These are phyloP conservation scores for Acanthurus leucopareius DNA, from an alignment of 2,797 vertebrate species.

Conservation along the genomic window DNA sequence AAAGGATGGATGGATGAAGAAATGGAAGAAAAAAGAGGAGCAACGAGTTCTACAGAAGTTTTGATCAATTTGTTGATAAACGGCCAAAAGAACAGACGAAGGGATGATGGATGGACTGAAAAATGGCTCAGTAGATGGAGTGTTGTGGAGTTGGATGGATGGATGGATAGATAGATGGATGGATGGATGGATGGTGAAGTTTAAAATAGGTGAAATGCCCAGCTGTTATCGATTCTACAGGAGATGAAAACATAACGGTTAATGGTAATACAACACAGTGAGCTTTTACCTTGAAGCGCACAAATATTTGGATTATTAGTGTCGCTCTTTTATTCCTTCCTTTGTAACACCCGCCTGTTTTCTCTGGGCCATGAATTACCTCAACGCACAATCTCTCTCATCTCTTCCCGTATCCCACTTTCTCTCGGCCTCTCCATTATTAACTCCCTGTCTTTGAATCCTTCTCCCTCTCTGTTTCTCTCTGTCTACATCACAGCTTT, in stretches of 20 bases:
- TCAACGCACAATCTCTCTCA: conserved; percentile 65
- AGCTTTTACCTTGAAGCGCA: conserved; percentile 57
- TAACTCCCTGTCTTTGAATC: conserved; percentile 57
- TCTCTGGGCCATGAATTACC: conserved; percentile 71
- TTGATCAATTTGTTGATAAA: conserved; percentile 59
- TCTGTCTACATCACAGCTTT: conserved; percentile 62
- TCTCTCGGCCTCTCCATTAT: conserved; percentile 44
- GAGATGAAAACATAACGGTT: conserved; percentile 71
- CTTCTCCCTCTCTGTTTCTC: conserved; percentile 29
- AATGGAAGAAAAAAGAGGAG: conserved; percentile 27
- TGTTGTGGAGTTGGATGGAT: too few species aligned
- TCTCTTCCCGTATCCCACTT: conserved; percentile 43
- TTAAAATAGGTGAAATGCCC: conserved; percentile 32
- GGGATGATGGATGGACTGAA: conserved; percentile 40
- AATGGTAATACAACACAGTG: conserved; percentile 57
- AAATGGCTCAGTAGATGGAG: conserved; percentile 12
- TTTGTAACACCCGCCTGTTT: conserved; percentile 62
- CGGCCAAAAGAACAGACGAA: conserved; percentile 37
- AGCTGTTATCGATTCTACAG: conserved; percentile 65
- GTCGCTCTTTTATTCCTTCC: conserved; percentile 54
- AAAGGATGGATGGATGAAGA: conserved; percentile 40
- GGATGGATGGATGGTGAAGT: conserved; percentile 21
- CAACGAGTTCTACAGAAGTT: not conserved
- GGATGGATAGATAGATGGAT: not conserved
- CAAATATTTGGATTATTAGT: conserved; percentile 73